Conservation (phyloP, 2,888 invertebrate genomes). For the Mythimna ferrago region DNA sequence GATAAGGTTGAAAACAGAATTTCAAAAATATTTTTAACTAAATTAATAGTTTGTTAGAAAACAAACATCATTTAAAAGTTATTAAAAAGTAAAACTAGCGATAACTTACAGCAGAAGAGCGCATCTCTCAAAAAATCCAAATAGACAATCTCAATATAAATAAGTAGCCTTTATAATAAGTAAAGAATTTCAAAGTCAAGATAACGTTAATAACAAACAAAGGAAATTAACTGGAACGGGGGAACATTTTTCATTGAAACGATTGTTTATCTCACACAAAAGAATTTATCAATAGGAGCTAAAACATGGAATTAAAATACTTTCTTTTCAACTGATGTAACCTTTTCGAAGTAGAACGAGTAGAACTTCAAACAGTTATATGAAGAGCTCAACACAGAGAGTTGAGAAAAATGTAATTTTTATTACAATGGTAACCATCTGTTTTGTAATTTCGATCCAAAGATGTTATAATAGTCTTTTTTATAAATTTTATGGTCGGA, state of each 20-base stretch:
- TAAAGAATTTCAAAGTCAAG: constrained; percentile 23
- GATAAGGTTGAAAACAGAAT: background rate
- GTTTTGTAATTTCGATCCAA: background rate
- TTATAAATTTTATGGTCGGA: background rate
- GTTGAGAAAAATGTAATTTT: background rate
- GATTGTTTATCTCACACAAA: constrained; percentile 23
- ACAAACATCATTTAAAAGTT: too few relatives aligned
- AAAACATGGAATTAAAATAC: constrained; percentile 41
- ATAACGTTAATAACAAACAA: constrained; percentile 20
- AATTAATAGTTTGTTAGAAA: too few relatives aligned
- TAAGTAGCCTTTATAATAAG: constrained; percentile 9
- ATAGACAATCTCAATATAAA: background rate
- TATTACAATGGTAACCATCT: background rate
- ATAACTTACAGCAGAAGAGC: background rate
- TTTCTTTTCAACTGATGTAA: constrained; percentile 41
- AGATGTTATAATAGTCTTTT: background rate
- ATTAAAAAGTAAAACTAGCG: too few relatives aligned
- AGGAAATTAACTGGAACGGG: constrained; percentile 46
- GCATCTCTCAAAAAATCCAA: background rate
- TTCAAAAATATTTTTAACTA: background rate
- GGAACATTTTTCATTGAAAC: constrained; percentile 31
- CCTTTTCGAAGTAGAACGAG: constrained; percentile 11
- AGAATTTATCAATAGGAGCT: constrained; percentile 43
- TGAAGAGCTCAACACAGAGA: background rate
- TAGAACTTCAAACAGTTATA: background rate